Evolutionary conservation across 2,888 invertebrate genomes (phyloP).

Genomic region (Laspeyria flexula): DNA sequence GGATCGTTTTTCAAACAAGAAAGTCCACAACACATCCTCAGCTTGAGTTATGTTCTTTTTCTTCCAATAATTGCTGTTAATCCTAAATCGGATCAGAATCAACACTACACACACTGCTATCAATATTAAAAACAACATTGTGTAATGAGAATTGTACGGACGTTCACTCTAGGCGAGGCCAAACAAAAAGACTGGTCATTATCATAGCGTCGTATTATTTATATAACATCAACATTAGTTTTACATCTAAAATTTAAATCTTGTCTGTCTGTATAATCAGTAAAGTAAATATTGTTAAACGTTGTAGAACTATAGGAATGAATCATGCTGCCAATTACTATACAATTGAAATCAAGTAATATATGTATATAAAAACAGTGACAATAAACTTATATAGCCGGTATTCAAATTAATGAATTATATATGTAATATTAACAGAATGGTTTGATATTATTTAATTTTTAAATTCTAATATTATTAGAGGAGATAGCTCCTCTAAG

Average conservation of each 20-base stretch:
- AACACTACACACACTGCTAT: constrained; percentile 41
- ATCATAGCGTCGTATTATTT: neutral
- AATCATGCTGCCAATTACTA: no score
- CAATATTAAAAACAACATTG: constrained; percentile 29
- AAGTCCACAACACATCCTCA: constrained; percentile 50
- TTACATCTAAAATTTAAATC: neutral
- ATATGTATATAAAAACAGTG: no score
- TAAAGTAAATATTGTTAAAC: no score
- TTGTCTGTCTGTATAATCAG: neutral
- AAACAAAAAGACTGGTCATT: neutral
- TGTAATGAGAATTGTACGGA: neutral
- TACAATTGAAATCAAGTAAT: no score
- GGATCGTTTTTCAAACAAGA: constrained; percentile 54
- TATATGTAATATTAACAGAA: no score
- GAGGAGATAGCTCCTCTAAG: no score
- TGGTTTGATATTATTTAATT: no score
- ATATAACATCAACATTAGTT: neutral
- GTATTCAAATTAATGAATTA: no score
- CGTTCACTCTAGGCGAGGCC: neutral
- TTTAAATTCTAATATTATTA: no score
- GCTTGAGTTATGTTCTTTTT: constrained; percentile 58
- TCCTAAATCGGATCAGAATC: constrained; percentile 25
- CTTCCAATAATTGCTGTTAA: constrained; percentile 60
- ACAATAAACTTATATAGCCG: no score
- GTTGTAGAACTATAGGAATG: no score